A percentile compares a stretch with the other conserved stretches of the same genome.
phyloP scores from a whole-genome alignment of 2,888 invertebrate genomes.

The Lepidonotus clava region DNA sequence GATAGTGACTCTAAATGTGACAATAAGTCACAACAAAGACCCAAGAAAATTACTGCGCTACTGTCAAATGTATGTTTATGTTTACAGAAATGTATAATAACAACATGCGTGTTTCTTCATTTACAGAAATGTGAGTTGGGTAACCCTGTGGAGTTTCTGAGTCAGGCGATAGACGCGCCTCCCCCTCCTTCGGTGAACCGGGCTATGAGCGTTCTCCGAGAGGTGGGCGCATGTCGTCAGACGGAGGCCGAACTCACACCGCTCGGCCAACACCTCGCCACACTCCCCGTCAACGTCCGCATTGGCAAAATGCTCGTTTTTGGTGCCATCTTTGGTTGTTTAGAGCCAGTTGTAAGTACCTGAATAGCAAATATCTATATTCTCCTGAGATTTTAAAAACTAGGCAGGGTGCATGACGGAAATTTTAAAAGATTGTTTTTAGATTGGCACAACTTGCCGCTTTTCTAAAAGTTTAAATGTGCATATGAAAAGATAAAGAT shows the following conservation, averaged over 20 bases:
- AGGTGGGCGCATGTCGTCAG: conserved; percentile 75
- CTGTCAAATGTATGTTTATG: too few species aligned
- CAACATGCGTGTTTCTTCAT: not conserved
- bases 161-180: conserved; percentile 76
- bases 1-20: too few species aligned
- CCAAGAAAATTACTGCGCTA: too few species aligned
- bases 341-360: conserved; percentile 75
- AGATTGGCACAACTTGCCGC: too few species aligned
- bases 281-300: conserved; percentile 77
- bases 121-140: conserved; percentile 77
- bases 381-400: too few species aligned
- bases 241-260: conserved; percentile 71
- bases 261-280: conserved; percentile 77
- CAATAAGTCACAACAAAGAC: too few species aligned
- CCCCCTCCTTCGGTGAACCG: conserved; percentile 68
- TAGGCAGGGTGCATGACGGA: too few species aligned
- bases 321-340: conserved; percentile 76
- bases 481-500: too few species aligned
- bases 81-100: too few species aligned
- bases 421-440: too few species aligned
- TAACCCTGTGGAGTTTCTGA: conserved; percentile 73
- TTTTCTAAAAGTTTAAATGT: too few species aligned
- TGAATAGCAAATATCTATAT: too few species aligned
- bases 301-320: conserved; percentile 79
- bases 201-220: conserved; percentile 75